These are phyloP conservation scores for Cephalopachus bancanus DNA, from an alignment of 2,797 vertebrate genomes.

Conservation along the genomic window DNA sequence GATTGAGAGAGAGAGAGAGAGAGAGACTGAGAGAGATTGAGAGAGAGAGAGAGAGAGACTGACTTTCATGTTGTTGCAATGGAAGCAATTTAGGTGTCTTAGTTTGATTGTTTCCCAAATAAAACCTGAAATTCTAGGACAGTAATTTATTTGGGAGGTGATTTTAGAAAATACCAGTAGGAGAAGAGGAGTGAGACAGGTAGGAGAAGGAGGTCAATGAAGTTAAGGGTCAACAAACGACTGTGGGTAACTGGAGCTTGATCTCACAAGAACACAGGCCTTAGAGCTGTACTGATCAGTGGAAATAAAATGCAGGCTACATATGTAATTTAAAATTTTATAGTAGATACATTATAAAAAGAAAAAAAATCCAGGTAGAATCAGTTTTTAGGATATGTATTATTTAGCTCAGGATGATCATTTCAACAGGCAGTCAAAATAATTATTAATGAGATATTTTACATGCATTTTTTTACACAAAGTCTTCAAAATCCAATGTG, in stretches of 20 bases:
- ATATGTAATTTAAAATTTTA: background rate
- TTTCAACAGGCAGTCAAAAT: background rate
- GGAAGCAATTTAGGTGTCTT: background rate
- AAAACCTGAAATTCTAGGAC: background rate
- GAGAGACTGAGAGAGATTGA: background rate
- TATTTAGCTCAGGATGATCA: conserved; percentile 1
- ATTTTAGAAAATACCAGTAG: background rate
- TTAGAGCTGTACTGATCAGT: no score
- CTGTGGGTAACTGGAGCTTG: background rate
- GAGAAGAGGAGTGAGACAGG: background rate
- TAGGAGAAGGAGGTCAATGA: background rate
- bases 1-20: background rate
- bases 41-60: background rate
- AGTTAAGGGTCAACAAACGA: background rate
- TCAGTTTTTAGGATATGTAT: conserved; percentile 3
- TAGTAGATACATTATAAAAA: background rate
- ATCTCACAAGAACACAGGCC: background rate
- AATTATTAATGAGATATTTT: background rate
- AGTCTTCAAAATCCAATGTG: background rate
- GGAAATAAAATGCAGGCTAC: background rate
- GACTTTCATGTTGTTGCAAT: background rate
- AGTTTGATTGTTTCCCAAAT: background rate
- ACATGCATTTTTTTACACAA: background rate
- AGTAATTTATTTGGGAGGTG: background rate
- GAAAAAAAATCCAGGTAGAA: background rate